Evolutionary conservation across 2,888 invertebrate species (phyloP).

Genomic region (Nomada goodeniana): DNA sequence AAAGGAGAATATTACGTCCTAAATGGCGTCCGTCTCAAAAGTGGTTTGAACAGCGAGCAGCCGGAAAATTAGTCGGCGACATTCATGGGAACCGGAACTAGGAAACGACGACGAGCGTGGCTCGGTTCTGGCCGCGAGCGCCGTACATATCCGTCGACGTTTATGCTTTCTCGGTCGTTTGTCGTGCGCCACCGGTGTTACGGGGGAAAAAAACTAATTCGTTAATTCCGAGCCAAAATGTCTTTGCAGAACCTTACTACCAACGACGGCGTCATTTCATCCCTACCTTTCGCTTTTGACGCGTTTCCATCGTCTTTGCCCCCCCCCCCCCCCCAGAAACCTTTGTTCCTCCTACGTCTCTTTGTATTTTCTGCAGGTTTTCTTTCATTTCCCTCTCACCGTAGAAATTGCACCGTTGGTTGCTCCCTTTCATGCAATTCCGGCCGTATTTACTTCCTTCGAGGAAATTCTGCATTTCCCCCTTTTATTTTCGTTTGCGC

Average conservation of each 20-base stretch:
- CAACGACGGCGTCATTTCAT: conserved; percentile 11
- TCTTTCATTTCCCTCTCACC: background rate
- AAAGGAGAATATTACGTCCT: conserved; percentile 12
- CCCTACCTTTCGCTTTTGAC: conserved; percentile 2
- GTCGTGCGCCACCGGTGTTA: conserved; percentile 9
- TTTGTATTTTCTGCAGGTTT: background rate
- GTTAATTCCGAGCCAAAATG: conserved; percentile 66
- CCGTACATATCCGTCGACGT: conserved; percentile 36
- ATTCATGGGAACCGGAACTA: conserved; percentile 48
- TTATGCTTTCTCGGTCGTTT: conserved; percentile 22
- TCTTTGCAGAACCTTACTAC: conserved; percentile 25
- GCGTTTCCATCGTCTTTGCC: conserved; percentile 1
- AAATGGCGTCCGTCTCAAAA: conserved; percentile 31
- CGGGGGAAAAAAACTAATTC: conserved; percentile 59
- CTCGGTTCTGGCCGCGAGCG: conserved; percentile 14
- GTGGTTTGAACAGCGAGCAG: conserved; percentile 26
- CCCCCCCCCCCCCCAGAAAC: background rate
- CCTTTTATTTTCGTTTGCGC: background rate
- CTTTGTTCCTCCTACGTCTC: conserved; percentile 3
- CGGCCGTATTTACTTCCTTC: conserved; percentile 19
- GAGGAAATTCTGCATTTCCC: background rate
- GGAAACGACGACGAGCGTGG: conserved; percentile 38
- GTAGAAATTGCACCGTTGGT: background rate
- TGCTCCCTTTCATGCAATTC: background rate
- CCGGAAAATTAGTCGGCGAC: conserved; percentile 59